Base-by-base conservation (phyloP, 2,113 vertebrate species). In the Notarius quadriscutis region DNA sequence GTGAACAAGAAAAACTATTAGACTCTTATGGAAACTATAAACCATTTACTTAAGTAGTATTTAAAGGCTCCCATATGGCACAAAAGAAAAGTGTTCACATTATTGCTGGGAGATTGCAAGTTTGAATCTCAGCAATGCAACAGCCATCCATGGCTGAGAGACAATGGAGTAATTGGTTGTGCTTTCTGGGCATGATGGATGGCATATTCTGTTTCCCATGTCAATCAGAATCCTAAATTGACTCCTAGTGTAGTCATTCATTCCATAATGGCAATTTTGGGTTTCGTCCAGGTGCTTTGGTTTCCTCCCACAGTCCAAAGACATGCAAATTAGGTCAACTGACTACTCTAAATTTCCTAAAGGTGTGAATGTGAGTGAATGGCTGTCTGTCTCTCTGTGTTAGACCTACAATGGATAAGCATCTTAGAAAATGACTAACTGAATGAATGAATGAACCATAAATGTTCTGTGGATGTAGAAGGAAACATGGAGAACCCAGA, bases 1-100 rank as follows among this genome's bases (percentile, higher is more conserved):
- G 17, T 78, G 15, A 65, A 86, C 74, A 86, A 18, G 18, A 81
- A 57, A 71, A 71, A 17, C 58, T 65, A 53, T 51, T 51, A 85
- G 34, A 5, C 17, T 71, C 62, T 6, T 57, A 71, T 67, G 30
- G 81, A 81, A 86, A 57, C 62, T 58, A 27, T 18, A 71, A 67
- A 57, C 10, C 8, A 58, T 60, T 41, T 62, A 48, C 34, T 62
- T 79, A 77, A n/a, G 7, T 79, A 27, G 14, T 55, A 57, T 27
- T 17, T 7, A 57, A 27, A 55, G 51, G 5, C 50, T 77, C 22
- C 22, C 5, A 1, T 8, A 22, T 25, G 22, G 48, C 72, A 6
- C 1, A 25, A 25, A 18, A 2, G 41, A 25, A 75, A 72, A 25
- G 72, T 6, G 0, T 75, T 72, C 34, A 48, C 9, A 0, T 4